phyloP scores from a whole-genome alignment of 2,888 invertebrate genomes.

The Arge pagana region DNA sequence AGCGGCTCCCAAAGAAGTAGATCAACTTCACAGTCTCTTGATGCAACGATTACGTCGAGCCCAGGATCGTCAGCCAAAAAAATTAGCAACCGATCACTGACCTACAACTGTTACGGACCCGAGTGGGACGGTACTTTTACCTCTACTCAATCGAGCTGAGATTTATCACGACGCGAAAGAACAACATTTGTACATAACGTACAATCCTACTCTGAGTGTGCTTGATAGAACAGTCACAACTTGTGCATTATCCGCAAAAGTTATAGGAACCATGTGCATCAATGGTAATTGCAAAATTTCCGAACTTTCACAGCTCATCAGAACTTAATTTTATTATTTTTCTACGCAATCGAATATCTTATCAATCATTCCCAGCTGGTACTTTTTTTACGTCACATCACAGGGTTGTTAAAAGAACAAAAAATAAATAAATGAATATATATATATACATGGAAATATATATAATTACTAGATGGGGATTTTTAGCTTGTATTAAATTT shows the following conservation, averaged over 20 bases:
- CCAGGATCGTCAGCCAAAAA: slow-evolving; percentile 53
- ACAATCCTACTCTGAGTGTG: slow-evolving; percentile 30
- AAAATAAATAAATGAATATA: slow-evolving; percentile 20
- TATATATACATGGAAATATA: slow-evolving; percentile 9
- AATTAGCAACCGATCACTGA: slow-evolving; percentile 52
- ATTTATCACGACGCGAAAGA: slow-evolving; percentile 26
- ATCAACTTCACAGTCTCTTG: slow-evolving; percentile 68
- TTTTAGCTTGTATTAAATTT: slow-evolving; percentile 31
- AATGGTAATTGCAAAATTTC: not conserved
- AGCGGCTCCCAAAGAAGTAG: slow-evolving; percentile 73
- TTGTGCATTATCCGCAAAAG: slow-evolving; percentile 32
- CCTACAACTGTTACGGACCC: slow-evolving; percentile 29
- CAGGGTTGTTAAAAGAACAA: slow-evolving; percentile 14
- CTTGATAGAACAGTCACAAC: slow-evolving; percentile 35
- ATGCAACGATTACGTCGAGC: slow-evolving; percentile 63
- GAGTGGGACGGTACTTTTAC: slow-evolving; percentile 24
- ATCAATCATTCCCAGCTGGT: slow-evolving; percentile 44
- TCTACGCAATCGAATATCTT: slow-evolving; percentile 29
- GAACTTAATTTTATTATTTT: slow-evolving; percentile 27
- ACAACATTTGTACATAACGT: slow-evolving; percentile 25
- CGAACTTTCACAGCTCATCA: not conserved
- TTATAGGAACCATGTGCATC: slow-evolving; percentile 11
- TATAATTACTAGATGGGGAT: slow-evolving; percentile 33
- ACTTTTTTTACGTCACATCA: slow-evolving; percentile 30
- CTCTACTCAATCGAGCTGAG: slow-evolving; percentile 19